phyloP scores from a whole-genome alignment of 1,140 invertebrate species.

The Belonocnema kinseyi region DNA sequence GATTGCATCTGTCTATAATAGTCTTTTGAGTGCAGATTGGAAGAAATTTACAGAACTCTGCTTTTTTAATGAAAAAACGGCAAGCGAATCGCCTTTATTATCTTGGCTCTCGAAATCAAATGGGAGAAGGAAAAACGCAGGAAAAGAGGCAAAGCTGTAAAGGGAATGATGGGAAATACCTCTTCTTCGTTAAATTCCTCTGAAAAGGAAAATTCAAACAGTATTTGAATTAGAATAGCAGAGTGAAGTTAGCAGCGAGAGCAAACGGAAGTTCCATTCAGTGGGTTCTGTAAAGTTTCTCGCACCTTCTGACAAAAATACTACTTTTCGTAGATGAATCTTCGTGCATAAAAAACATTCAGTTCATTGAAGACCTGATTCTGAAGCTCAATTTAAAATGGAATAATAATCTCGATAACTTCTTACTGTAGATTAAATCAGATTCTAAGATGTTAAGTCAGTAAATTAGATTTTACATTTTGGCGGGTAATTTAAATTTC shows the following conservation, averaged over 20 bases:
- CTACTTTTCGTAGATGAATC: constrained; percentile 16
- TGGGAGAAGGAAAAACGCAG: neutral
- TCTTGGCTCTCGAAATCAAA: constrained; percentile 5
- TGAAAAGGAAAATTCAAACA: constrained; percentile 9
- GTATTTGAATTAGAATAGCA: constrained; percentile 18
- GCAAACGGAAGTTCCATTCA: constrained; percentile 13
- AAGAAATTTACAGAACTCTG: neutral
- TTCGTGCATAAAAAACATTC: constrained; percentile 15
- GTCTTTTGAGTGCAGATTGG: neutral
- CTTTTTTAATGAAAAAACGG: neutral
- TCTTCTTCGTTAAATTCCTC: constrained; percentile 20
- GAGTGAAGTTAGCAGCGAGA: constrained; percentile 5
- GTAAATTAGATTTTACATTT: too few relatives aligned
- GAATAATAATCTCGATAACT: neutral
- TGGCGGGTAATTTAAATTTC: too few relatives aligned
- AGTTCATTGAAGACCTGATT: neutral
- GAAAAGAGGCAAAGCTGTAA: neutral
- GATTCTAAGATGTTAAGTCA: too few relatives aligned
- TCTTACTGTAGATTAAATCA: neutral
- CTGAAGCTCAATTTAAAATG: neutral
- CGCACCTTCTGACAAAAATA: constrained; percentile 3
- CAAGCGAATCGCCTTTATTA: neutral
- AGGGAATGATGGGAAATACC: neutral
- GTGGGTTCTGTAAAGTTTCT: constrained; percentile 22
- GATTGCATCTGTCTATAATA: too few relatives aligned